Base-by-base conservation (phyloP, 2,888 invertebrate genomes). In the Drosophila paramelanica region DNA sequence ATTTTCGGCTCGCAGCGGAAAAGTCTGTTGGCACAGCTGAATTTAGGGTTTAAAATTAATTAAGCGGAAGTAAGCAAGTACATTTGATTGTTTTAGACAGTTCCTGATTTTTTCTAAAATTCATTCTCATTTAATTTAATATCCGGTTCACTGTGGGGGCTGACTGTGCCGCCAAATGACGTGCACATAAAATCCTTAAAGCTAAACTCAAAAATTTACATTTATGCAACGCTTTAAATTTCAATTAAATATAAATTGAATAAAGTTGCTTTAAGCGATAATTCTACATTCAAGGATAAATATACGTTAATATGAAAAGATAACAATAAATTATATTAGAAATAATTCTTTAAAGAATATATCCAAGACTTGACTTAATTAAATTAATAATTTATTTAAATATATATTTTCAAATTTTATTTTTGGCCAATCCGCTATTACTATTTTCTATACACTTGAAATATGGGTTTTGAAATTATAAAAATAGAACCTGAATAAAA, bases 71-170 rank as follows among this genome's bases (percentile, higher is more conserved):
- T 77, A 77, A 86, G 81, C 77, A 74, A 86, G 83, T 79, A 76
- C 79, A 56, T 85, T 83, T 85, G 86, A 85, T 86, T 86, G 83
- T 83, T 84, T 84, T 86, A 83, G 83, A 83, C 83, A 84, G 81
- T 74, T 84, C 25, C 74, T 66, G 72, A 71, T 71, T 79, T 73
- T 73, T 59, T 60, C 38, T 57, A 58, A 68, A 66, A 67, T 71
- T 71, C 58, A 64, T 77, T 70, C 49, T 33, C 52, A 68, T 75
- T 68, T 69, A 56, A 70, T 77, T 79, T 79, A 68, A 77, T 77
- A 73, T 73, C 77, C 73, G 79, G 76, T 53, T 13, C 10, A 31
- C 49, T n/a, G n/a, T n/a, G 57, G 66, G 41, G 10, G 20, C 41
- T 50, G 41, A 17, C 49, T 14, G 31, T 14, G 23, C 43, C 17